These are phyloP conservation scores for Philaenus spumarius DNA, from an alignment of 1,140 invertebrate species.

Conservation along the genomic window DNA sequence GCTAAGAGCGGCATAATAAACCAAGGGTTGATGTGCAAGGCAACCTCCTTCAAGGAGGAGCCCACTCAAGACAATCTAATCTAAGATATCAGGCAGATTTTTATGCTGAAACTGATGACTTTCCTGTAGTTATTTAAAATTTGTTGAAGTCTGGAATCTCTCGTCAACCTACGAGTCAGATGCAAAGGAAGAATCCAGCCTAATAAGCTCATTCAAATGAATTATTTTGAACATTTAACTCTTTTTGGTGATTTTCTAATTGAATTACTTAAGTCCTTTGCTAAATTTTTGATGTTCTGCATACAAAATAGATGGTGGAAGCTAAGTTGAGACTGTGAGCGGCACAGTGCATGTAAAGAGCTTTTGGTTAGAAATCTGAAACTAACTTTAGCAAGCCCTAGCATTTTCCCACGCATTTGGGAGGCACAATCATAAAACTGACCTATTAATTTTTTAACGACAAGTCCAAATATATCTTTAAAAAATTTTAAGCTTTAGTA, in stretches of 20 bases:
- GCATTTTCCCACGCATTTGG: neutral
- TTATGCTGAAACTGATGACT: too few species aligned
- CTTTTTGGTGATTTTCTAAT: conserved; percentile 15
- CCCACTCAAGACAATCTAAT: too few species aligned
- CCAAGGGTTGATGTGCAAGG: too few species aligned
- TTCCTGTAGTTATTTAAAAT: conserved; percentile 1
- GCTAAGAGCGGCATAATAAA: too few species aligned
- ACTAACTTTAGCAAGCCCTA: conserved; percentile 12
- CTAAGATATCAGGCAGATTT: too few species aligned
- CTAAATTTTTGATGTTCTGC: neutral
- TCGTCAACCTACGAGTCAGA: neutral
- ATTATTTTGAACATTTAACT: neutral
- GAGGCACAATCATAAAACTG: conserved; percentile 19
- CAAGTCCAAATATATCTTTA: conserved; percentile 13
- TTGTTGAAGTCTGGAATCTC: neutral
- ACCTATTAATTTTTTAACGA: neutral
- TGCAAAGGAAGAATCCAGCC: neutral
- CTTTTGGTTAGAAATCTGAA: conserved; percentile 6
- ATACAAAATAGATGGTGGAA: neutral
- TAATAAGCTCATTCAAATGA: neutral
- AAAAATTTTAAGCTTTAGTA: conserved; percentile 13
- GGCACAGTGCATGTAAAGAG: conserved; percentile 16
- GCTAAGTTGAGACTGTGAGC: conserved; percentile 11
- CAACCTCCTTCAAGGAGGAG: too few species aligned
- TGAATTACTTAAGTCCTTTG: conserved; percentile 8